phyloP scores from a whole-genome alignment of 2,113 vertebrate genomes.

The Trichechus manatus region DNA sequence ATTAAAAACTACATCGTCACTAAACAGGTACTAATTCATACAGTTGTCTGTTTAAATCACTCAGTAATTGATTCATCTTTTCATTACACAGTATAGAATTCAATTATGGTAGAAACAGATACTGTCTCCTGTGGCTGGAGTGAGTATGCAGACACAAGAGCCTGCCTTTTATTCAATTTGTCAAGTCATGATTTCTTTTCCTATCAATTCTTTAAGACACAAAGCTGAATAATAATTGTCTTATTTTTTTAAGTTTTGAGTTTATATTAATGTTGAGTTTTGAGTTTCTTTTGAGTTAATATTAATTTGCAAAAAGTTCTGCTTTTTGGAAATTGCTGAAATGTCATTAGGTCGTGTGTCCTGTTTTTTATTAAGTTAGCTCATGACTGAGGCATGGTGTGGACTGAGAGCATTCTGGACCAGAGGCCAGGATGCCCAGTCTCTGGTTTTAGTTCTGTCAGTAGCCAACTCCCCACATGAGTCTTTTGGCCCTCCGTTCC shows the following conservation, averaged over 20 bases:
- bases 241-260: not conserved
- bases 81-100: conserved; percentile 83
- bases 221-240: not conserved
- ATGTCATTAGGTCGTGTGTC: not conserved
- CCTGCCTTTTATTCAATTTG: conserved; percentile 79
- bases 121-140: conserved; percentile 80
- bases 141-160: conserved; percentile 76
- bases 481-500: not conserved
- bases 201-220: conserved; percentile 72
- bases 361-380: not conserved
- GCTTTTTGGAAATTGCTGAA: conserved; percentile 50
- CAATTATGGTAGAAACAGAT: conserved; percentile 84
- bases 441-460: not conserved
- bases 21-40: conserved; percentile 75
- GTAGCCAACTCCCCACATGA: not conserved
- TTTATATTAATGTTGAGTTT: not conserved
- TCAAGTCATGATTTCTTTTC: conserved; percentile 77
- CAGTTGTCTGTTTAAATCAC: conserved; percentile 80
- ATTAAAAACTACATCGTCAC: conserved; percentile 45
- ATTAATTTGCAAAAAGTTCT: conserved; percentile 20
- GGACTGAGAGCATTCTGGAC: not conserved
- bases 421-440: not conserved
- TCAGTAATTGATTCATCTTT: conserved; percentile 87
- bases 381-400: not conserved
- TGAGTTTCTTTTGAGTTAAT: not conserved